Evolutionary conservation across 2,888 invertebrate genomes (phyloP), one percentile per base, ranked within the genome.

Genomic region (Xestia c-nigrum): DNA sequence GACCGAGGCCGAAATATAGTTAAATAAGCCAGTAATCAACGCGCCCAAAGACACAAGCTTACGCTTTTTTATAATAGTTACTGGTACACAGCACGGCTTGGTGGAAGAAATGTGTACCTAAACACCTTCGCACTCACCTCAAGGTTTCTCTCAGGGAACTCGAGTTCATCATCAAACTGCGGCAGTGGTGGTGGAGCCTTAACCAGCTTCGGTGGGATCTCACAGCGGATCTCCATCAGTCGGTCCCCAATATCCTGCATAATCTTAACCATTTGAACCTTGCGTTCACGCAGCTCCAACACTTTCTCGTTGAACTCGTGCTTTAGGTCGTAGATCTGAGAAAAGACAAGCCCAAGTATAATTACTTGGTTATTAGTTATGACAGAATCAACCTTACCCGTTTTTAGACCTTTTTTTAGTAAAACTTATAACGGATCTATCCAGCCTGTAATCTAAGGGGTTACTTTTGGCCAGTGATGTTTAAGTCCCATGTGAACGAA

Each of bases 61-160:
- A 50, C 7, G 50, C 5, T 52, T 9, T 3, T 52, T 52, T 52
- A 52, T 21, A 52, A 52, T 55, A 55, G 10, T 55, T 55, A n/a
- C 21, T n/a, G 52, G n/a, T 57, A 55, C 12, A 24, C 12, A 24
- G 5, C 24, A 24, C 24, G 1, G 24, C 9, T 9, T 31, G 7
- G 55, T 31, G 4, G 19, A 7, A 59, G 31, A 24, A 31, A 16
- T 31, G 7, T 59, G 6, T 59, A 31, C 16, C 0, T 16, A 59
- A 59, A 16, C 14, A 59, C 16, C 24, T n/a, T n/a, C n/a, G 43
- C 14, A 43, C 43, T 43, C n/a, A 64, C 64, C 93, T 97, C 94
- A 43, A 97, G 92, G 87, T 97, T 94, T 74, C 93, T 96, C 86
- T 98, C 98, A 0, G 97, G 97, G 87, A 97, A 97, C 88, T 97